Evolutionary conservation across 2,888 invertebrate genomes (phyloP).

Genomic region (Holacanthella duospinosa): DNA sequence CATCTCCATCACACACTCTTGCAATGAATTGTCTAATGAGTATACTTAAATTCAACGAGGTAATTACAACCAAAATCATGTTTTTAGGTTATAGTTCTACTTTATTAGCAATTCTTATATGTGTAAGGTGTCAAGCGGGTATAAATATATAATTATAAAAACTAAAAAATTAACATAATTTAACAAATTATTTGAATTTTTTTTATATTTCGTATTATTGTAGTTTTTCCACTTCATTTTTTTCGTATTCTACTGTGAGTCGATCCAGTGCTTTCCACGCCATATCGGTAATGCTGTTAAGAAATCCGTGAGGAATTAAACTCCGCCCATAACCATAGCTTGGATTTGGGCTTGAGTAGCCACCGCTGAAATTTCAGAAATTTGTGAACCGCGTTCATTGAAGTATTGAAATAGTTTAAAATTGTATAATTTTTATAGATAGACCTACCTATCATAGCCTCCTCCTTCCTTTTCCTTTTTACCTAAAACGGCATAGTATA

Average conservation of each 20-base stretch:
- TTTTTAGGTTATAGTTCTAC: too few relatives aligned
- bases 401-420: neutral
- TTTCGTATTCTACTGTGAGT: neutral
- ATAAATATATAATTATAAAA: too few relatives aligned
- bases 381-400: neutral
- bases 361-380: neutral
- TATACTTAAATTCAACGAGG: too few relatives aligned
- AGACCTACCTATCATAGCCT: too few relatives aligned
- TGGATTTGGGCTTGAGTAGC: neutral
- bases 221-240: neutral
- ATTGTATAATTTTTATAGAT: too few relatives aligned
- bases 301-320: neutral
- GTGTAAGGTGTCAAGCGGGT: too few relatives aligned
- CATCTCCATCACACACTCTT: too few relatives aligned
- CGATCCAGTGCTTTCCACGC: neutral
- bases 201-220: neutral
- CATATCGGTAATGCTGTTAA: neutral
- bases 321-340: neutral
- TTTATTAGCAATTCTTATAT: too few relatives aligned
- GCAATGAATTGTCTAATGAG: too few relatives aligned
- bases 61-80: too few relatives aligned
- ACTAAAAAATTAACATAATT: too few relatives aligned
- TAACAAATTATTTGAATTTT: neutral
- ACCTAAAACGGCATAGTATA: neutral
- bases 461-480: constrained; percentile 3